These are phyloP conservation scores for Scophthalmus maximus DNA, from an alignment of 2,113 vertebrate genomes.

Conservation along the genomic window DNA sequence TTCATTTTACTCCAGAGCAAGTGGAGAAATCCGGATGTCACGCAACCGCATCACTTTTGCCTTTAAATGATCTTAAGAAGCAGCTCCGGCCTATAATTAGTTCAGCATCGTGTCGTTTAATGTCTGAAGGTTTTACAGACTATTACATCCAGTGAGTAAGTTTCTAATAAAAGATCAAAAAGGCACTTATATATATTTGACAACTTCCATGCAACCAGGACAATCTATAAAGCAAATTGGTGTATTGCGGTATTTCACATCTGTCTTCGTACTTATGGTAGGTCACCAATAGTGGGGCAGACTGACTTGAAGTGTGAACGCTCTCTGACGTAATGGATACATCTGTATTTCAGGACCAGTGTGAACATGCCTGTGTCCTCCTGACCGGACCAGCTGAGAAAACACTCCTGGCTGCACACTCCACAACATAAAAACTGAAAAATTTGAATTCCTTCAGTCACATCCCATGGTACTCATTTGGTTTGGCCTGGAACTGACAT, in stretches of 20 bases:
- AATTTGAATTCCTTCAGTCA: conserved; percentile 38
- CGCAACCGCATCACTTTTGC: conserved; percentile 6
- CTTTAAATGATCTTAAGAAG: conserved; percentile 26
- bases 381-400: conserved; percentile 70
- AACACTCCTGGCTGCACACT: conserved; percentile 55
- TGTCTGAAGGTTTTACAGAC: conserved; percentile 52
- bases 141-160: conserved; percentile 24
- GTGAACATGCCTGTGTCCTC: conserved; percentile 55
- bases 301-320: conserved; percentile 34
- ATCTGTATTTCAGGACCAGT: conserved; percentile 61
- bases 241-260: conserved; percentile 30
- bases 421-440: conserved; percentile 24
- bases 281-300: conserved; percentile 28
- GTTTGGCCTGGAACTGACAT: conserved; percentile 57
- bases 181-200: conserved; percentile 32
- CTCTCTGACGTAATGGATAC: conserved; percentile 59
- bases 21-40: conserved; percentile 26
- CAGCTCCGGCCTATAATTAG: conserved; percentile 45
- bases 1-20: conserved; percentile 13
- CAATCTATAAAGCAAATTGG: conserved; percentile 28
- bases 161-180: conserved; percentile 58
- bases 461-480: conserved; percentile 46
- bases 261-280: conserved; percentile 62
- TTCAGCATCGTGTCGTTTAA: conserved; percentile 54
- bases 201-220: conserved; percentile 11